phyloP scores from a whole-genome alignment of 2,888 invertebrate species.

The Neocrepidodera transversa region DNA sequence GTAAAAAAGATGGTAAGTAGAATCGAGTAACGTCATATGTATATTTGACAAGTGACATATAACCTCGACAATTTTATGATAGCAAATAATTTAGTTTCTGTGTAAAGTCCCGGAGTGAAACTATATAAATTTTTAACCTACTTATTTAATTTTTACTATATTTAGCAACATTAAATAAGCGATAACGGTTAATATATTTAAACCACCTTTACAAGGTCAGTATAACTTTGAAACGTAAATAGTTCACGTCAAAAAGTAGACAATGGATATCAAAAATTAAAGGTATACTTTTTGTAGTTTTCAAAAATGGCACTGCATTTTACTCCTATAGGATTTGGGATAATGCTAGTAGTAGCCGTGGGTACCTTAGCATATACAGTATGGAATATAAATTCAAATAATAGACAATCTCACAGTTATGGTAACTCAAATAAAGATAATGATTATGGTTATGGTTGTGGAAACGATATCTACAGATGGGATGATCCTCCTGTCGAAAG shows the following conservation, averaged over 20 bases:
- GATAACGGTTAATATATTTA: not conserved
- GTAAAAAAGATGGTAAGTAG: too few species aligned
- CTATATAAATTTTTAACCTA: too few species aligned
- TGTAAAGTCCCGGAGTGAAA: not conserved
- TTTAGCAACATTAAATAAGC: not conserved
- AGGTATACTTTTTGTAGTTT: conserved; percentile 4
- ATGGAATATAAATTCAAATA: conserved; percentile 18
- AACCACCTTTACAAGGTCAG: not conserved
- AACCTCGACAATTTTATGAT: too few species aligned
- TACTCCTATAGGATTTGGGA: conserved; percentile 31
- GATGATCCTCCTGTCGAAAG: not conserved
- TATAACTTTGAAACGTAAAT: conserved; percentile 8
- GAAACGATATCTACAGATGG: conserved; percentile 14
- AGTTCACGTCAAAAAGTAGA: not conserved
- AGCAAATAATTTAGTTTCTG: not conserved
- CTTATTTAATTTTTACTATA: not conserved
- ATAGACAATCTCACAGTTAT: conserved; percentile 8
- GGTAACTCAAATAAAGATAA: not conserved
- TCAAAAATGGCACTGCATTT: conserved; percentile 32
- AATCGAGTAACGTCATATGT: too few species aligned
- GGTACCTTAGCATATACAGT: conserved; percentile 31
- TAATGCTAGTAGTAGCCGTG: conserved; percentile 33
- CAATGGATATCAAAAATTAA: not conserved
- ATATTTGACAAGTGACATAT: too few species aligned
- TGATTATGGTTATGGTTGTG: not conserved